These are phyloP conservation scores for Morus bassanus DNA, from an alignment of 2,797 vertebrate species.

Conservation along the genomic window DNA sequence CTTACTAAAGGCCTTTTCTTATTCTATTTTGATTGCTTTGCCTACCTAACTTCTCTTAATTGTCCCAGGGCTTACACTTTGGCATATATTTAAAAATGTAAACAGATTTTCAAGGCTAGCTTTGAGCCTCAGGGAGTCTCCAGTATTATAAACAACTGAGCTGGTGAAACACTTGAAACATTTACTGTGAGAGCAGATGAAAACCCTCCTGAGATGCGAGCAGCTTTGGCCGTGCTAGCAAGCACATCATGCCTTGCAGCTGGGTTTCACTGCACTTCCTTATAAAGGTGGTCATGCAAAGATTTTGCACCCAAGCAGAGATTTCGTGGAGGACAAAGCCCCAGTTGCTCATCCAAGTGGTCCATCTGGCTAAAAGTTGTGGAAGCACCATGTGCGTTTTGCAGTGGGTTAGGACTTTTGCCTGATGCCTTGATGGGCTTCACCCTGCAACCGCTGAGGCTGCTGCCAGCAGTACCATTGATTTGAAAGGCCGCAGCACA, in stretches of 20 bases:
- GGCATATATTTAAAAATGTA: slow-evolving; percentile 23
- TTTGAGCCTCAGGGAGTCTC: background rate
- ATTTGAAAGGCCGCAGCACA: background rate
- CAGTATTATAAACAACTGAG: background rate
- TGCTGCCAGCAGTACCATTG: background rate
- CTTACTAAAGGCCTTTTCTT: background rate
- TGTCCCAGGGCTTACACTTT: background rate
- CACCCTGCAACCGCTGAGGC: background rate
- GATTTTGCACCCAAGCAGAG: background rate
- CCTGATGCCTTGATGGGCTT: rapidly evolving
- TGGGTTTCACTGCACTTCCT: rapidly evolving
- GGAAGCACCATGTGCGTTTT: rapidly evolving
- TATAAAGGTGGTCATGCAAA: no score
- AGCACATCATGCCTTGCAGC: background rate
- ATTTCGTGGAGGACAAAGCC: background rate
- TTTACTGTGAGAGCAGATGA: background rate
- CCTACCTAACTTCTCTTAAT: background rate
- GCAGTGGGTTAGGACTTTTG: background rate
- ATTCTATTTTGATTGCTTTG: background rate
- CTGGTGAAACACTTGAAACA: background rate
- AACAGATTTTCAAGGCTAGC: slow-evolving; percentile 34
- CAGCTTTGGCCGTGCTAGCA: background rate
- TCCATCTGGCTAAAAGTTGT: background rate
- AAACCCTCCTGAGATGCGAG: background rate
- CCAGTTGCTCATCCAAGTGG: background rate